phyloP scores from a whole-genome alignment of 2,113 vertebrate species.

The Passer domesticus region DNA sequence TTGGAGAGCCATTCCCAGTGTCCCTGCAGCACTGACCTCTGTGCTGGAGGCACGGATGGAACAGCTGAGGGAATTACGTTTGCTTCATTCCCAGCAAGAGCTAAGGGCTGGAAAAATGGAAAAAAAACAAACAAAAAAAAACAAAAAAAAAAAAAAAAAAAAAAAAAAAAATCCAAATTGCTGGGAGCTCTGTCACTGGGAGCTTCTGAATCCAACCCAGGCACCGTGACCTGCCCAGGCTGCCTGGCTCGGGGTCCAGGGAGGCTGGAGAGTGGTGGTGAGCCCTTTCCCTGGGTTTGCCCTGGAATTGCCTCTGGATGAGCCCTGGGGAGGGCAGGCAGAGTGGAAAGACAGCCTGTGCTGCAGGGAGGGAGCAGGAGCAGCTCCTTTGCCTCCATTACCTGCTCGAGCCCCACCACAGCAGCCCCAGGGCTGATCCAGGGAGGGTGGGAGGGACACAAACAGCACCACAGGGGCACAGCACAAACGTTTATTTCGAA shows the following conservation, averaged over 20 bases:
- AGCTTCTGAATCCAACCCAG: neutral
- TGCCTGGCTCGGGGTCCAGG: rapidly evolving
- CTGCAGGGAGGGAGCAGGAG: neutral
- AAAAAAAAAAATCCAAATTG: neutral
- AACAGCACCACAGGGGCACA: neutral
- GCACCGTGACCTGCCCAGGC: neutral
- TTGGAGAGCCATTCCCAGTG: rapidly evolving
- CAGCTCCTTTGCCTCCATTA: neutral
- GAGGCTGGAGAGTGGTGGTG: neutral
- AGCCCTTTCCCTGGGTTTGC: neutral
- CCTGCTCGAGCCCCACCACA: neutral
- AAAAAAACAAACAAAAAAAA: neutral
- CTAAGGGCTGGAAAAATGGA: neutral
- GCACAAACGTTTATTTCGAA: neutral
- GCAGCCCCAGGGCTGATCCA: neutral
- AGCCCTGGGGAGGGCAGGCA: neutral
- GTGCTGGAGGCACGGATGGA: rapidly evolving
- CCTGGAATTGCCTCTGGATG: neutral
- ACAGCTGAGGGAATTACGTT: neutral
- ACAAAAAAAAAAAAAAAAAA: neutral
- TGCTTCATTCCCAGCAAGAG: neutral
- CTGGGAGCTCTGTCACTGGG: neutral
- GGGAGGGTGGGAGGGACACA: neutral
- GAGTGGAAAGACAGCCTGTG: neutral
- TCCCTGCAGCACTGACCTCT: neutral